These are phyloP conservation scores for Ornithoptera priamus DNA, from an alignment of 2,888 invertebrate species.

Conservation along the genomic window DNA sequence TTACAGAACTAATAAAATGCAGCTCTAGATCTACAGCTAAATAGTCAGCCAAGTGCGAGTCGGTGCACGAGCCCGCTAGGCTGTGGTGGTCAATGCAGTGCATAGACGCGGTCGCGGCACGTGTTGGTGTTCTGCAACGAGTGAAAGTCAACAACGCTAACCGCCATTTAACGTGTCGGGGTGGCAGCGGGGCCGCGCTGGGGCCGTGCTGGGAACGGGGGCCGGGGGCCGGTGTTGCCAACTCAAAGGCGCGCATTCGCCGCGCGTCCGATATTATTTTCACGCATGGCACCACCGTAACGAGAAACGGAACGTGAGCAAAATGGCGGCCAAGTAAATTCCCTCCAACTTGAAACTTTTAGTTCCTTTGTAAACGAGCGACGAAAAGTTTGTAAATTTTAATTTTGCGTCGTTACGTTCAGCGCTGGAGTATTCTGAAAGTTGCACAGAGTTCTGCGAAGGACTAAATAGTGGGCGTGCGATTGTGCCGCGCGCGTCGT, in stretches of 20 bases:
- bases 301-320: constrained; percentile 48
- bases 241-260: constrained; percentile 63
- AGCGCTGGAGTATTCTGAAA: background rate
- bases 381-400: constrained; percentile 20
- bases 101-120: too few species aligned
- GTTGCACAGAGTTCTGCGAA: background rate
- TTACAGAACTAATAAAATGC: too few species aligned
- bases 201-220: background rate
- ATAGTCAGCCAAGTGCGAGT: too few species aligned
- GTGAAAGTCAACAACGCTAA: too few species aligned
- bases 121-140: too few species aligned
- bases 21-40: too few species aligned
- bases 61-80: too few species aligned
- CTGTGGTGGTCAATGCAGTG: too few species aligned
- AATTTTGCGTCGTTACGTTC: constrained; percentile 2
- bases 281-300: constrained; percentile 68
- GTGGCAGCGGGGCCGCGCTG: background rate
- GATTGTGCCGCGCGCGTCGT: background rate
- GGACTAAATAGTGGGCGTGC: background rate
- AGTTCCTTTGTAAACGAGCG: constrained; percentile 13
- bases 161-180: background rate
- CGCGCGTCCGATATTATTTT: constrained; percentile 71
- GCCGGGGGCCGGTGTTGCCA: constrained; percentile 40
- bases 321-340: constrained; percentile 25
- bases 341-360: constrained; percentile 27